Conservation (phyloP, 2,797 vertebrate genomes). For the Scolopax rusticola region DNA sequence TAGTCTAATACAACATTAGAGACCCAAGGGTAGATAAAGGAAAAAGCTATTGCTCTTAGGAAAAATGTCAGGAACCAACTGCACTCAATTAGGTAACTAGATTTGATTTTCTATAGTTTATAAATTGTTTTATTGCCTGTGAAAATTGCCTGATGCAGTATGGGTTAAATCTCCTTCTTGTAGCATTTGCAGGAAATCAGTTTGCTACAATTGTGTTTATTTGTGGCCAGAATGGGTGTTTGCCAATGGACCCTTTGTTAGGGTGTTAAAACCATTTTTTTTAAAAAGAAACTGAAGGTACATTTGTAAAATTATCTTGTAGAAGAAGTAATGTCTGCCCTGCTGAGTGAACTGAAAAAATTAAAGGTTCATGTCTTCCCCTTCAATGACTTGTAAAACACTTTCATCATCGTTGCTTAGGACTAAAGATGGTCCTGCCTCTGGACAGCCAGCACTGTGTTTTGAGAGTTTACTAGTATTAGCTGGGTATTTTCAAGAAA, state of each 20-base stretch:
- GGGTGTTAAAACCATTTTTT: neutral
- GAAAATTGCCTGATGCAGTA: conserved; percentile 33
- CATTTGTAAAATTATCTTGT: neutral
- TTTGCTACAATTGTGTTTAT: neutral
- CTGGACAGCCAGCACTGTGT: neutral
- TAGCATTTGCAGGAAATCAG: neutral
- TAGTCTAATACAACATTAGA: neutral
- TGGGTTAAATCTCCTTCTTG: conserved; percentile 18
- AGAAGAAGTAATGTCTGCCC: neutral
- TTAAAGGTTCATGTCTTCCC: neutral
- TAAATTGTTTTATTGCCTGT: conserved; percentile 51
- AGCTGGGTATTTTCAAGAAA: neutral
- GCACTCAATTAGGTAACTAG: conserved; percentile 33
- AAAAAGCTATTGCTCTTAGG: conserved; percentile 2
- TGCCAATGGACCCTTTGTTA: neutral
- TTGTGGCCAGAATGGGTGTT: neutral
- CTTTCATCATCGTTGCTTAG: neutral
- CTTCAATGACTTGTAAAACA: neutral
- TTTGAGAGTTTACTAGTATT: neutral
- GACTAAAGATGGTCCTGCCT: neutral
- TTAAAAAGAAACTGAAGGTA: neutral
- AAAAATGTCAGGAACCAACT: conserved; percentile 21
- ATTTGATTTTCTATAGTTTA: conserved; percentile 55
- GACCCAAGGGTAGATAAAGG: neutral
- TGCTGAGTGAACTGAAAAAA: neutral